These are phyloP conservation scores for Pentamera pediparva DNA, from an alignment of 53 echinoderm and acorn worm genomes.

Conservation along the genomic window DNA sequence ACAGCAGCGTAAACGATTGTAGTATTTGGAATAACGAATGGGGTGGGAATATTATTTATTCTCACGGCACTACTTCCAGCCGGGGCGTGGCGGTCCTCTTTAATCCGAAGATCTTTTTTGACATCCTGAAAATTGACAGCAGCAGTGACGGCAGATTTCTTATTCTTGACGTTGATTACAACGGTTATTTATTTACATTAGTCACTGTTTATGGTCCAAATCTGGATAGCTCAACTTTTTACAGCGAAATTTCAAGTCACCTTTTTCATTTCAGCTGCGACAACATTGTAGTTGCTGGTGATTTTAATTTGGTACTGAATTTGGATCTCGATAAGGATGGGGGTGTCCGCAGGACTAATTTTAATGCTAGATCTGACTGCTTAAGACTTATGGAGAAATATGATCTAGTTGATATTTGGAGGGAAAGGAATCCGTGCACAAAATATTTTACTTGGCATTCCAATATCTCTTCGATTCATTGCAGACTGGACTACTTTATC, in stretches of 20 bases:
- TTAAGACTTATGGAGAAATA: not conserved
- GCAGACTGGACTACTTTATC: constrained; percentile 24
- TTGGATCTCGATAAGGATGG: not conserved
- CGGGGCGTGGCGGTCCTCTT: not conserved
- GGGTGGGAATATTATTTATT: not conserved
- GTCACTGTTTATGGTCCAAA: not conserved
- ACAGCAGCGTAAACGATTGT: not conserved
- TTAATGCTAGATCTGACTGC: not conserved
- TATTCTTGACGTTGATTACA: not conserved
- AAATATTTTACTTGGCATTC: not conserved
- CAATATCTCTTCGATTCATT: not conserved
- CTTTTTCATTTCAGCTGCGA: not conserved
- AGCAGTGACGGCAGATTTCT: not conserved
- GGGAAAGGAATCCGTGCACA: not conserved
- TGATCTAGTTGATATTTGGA: not conserved
- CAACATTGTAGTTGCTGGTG: no score
- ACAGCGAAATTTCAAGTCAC: not conserved
- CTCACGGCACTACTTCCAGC: not conserved
- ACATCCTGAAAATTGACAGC: not conserved
- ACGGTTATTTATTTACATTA: not conserved
- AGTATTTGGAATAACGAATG: no score
- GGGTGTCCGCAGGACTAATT: not conserved
- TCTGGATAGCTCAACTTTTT: not conserved
- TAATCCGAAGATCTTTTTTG: not conserved
- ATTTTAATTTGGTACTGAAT: no score